Conservation (phyloP, 1,140 invertebrate species). For the Atta texana region DNA sequence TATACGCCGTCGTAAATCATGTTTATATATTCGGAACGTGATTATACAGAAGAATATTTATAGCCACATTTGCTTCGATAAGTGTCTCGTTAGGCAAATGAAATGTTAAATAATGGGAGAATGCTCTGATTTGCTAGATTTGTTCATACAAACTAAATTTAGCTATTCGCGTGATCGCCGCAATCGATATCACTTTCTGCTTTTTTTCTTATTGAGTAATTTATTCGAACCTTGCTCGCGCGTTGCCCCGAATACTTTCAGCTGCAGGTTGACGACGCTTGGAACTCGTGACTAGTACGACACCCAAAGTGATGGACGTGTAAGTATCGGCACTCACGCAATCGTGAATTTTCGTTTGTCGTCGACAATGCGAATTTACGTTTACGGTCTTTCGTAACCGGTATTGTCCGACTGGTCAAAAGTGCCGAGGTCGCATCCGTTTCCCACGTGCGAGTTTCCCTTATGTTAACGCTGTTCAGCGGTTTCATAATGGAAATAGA, state of each 20-base stretch:
- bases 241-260: neutral
- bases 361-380: conserved; percentile 43
- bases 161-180: neutral
- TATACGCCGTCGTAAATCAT: neutral
- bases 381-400: conserved; percentile 62
- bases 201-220: conserved; percentile 5
- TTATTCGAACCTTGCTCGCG: conserved; percentile 19
- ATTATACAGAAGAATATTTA: neutral
- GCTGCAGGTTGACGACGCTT: neutral
- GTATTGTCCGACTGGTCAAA: conserved; percentile 65
- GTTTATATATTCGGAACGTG: conserved; percentile 7
- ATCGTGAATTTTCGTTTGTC: conserved; percentile 57
- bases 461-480: conserved; percentile 36
- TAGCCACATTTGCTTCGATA: conserved; percentile 14
- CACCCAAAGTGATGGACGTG: conserved; percentile 15
- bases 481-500: conserved; percentile 40
- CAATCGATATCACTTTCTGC: neutral
- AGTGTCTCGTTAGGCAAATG: neutral
- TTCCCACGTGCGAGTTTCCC: conserved; percentile 60
- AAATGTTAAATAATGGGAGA: neutral
- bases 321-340: neutral
- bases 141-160: neutral
- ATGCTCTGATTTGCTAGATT: neutral
- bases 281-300: neutral
- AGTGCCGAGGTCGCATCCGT: conserved; percentile 63